Conservation (phyloP, 2,113 vertebrate genomes). For the Oryzias curvinotus region DNA sequence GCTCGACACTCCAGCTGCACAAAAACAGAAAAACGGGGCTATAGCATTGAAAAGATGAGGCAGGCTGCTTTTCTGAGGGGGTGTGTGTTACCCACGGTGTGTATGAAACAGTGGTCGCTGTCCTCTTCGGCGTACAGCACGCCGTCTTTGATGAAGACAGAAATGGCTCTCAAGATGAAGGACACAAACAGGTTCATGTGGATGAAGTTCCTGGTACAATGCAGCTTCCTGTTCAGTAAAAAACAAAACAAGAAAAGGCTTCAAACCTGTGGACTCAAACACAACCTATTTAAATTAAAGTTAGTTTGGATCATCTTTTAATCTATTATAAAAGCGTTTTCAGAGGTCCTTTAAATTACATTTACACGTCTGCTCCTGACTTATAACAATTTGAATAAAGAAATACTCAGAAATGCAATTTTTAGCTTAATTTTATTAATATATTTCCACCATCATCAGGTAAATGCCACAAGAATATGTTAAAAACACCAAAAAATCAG, state of each 20-base stretch:
- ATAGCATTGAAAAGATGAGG: neutral
- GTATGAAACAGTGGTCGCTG: constrained; percentile 89
- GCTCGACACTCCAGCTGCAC: constrained; percentile 90
- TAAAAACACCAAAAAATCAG: too few species aligned
- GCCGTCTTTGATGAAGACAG: constrained; percentile 96
- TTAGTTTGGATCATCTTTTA: too few species aligned
- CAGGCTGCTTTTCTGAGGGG: neutral
- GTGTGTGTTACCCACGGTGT: constrained; percentile 75
- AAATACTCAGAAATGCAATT: too few species aligned
- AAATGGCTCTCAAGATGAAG: constrained; percentile 93
- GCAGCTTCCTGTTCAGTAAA: constrained; percentile 84
- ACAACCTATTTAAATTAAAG: too few species aligned
- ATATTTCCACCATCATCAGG: too few species aligned
- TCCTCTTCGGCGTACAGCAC: constrained; percentile 91
- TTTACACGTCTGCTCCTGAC: too few species aligned
- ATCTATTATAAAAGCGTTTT: too few species aligned
- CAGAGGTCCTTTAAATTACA: too few species aligned
- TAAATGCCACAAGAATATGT: too few species aligned
- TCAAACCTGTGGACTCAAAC: too few species aligned
- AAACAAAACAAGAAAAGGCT: neutral
- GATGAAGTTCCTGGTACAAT: constrained; percentile 97
- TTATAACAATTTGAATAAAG: too few species aligned
- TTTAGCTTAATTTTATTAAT: too few species aligned
- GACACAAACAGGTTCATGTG: constrained; percentile 99
- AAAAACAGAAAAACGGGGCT: neutral